Evolutionary conservation across 35 echinoderm and acorn worm species (phyloP).

Genomic region (Hemicentrotus pulcherrimus): DNA sequence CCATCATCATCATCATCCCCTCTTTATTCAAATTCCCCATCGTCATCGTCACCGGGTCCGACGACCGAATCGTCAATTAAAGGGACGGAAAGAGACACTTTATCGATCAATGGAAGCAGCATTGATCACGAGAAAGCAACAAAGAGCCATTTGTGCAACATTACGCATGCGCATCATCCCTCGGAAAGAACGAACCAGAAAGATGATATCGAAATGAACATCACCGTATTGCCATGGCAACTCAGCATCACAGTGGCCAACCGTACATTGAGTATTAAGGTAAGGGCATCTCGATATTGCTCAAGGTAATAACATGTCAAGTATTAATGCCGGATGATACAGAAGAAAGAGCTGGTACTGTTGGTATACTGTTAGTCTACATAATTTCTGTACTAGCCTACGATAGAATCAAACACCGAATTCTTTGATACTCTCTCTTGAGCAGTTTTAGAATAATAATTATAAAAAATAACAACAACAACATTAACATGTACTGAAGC

Average conservation of each 20-base stretch:
- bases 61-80: background rate
- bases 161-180: conserved; percentile 32
- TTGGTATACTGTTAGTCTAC: background rate
- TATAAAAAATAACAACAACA: too few species aligned
- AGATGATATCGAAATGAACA: conserved; percentile 43
- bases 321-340: too few species aligned
- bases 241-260: background rate
- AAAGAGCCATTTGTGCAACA: background rate
- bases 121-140: background rate
- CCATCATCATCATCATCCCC: background rate
- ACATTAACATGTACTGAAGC: too few species aligned
- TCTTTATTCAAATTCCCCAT: background rate
- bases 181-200: background rate
- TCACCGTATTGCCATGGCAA: conserved; percentile 35
- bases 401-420: too few species aligned
- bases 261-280: conserved; percentile 25
- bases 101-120: background rate
- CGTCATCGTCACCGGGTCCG: background rate
- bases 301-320: background rate
- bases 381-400: too few species aligned
- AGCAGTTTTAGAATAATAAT: too few species aligned
- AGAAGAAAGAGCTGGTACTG: background rate
- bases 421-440: too few species aligned
- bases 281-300: background rate
- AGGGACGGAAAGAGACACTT: background rate